Conservation (phyloP, 2,888 invertebrate genomes). For the Ophioninae sp. region DNA sequence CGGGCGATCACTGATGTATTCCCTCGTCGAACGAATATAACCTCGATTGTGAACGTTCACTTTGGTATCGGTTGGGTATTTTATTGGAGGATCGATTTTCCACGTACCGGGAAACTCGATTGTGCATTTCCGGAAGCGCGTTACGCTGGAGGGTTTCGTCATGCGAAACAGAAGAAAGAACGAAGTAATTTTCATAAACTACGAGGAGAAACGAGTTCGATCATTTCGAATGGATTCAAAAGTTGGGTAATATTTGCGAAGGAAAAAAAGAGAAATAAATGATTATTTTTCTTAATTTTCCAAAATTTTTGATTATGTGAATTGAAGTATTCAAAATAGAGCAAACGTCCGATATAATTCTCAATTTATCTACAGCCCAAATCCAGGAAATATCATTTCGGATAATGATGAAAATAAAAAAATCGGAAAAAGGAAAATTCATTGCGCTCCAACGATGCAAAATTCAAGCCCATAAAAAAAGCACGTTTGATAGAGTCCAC, state of each 20-base stretch:
- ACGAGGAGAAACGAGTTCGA: neutral
- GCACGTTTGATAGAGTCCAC: conserved; percentile 27
- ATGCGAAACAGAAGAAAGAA: neutral
- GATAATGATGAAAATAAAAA: too few species aligned
- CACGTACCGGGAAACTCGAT: neutral
- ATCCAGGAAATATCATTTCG: too few species aligned
- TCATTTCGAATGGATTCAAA: neutral
- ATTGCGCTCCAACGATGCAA: too few species aligned
- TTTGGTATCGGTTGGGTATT: neutral
- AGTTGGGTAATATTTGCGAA: neutral
- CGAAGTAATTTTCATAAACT: neutral
- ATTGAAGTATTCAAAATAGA: too few species aligned
- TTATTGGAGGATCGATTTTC: neutral
- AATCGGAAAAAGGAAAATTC: too few species aligned
- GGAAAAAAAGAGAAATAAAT: neutral
- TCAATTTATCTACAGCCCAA: too few species aligned
- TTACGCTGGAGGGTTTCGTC: neutral
- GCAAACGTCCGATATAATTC: too few species aligned
- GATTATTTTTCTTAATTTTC: too few species aligned
- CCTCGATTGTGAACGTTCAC: neutral
- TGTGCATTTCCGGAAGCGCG: neutral
- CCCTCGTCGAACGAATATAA: neutral
- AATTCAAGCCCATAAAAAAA: too few species aligned
- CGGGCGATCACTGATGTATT: neutral
- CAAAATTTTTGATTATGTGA: too few species aligned